These are phyloP conservation scores for Zenarchopterus dispar DNA, from an alignment of 2,797 vertebrate genomes.

Conservation along the genomic window DNA sequence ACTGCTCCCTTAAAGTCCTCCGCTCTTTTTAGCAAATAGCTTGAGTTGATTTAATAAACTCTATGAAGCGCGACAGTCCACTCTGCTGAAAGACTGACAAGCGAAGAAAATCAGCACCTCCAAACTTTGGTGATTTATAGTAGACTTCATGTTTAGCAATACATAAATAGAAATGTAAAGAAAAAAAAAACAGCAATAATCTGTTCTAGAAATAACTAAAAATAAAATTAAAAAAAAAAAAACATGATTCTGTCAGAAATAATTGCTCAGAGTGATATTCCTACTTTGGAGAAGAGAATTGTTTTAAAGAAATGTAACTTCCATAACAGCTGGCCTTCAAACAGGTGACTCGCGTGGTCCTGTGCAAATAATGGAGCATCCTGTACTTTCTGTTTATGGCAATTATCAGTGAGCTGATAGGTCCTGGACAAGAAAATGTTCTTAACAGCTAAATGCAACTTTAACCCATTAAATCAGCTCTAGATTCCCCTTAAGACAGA, in stretches of 20 bases:
- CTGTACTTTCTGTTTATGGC: background rate
- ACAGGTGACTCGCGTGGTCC: background rate
- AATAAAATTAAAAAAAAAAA: too few species aligned
- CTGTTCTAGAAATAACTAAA: too few species aligned
- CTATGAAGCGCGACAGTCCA: too few species aligned
- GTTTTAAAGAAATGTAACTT: background rate
- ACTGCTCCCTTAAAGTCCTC: background rate
- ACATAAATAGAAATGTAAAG: too few species aligned
- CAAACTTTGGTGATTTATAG: too few species aligned
- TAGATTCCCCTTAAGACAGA: background rate
- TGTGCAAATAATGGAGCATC: slow-evolving; percentile 14
- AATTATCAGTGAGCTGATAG: background rate
- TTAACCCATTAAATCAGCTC: slow-evolving; percentile 5
- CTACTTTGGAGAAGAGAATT: background rate
- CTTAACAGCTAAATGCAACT: background rate
- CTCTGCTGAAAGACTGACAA: too few species aligned
- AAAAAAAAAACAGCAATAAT: too few species aligned
- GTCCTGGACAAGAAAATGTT: background rate
- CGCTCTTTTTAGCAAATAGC: background rate
- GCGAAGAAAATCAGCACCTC: too few species aligned
- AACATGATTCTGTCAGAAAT: too few species aligned
- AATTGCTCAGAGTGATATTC: too few species aligned
- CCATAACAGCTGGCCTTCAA: background rate
- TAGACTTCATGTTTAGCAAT: too few species aligned
- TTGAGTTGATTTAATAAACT: too few species aligned